phyloP scores from a whole-genome alignment of 2,888 invertebrate species.

The Lumbricus terrestris region DNA sequence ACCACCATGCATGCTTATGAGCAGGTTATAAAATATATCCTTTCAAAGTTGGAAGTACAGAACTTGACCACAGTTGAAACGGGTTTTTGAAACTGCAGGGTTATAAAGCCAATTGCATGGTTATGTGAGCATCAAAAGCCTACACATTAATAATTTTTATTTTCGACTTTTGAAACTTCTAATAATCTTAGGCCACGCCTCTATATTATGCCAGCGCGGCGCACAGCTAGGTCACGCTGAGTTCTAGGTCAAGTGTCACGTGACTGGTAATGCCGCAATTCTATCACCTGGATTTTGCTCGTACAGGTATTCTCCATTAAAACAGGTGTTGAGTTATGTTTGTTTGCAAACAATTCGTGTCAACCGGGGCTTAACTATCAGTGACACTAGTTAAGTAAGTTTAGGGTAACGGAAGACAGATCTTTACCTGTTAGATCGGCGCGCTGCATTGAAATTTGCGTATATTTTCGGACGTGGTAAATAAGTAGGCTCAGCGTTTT shows the following conservation, averaged over 20 bases:
- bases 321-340: not conserved
- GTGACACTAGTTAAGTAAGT: not conserved
- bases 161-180: no score
- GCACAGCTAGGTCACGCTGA: not conserved
- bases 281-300: slow-evolving; percentile 8
- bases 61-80: no score
- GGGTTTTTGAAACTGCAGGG: no score
- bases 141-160: no score
- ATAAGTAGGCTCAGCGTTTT: not conserved
- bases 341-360: not conserved
- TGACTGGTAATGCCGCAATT: not conserved
- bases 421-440: no score
- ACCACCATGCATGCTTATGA: no score
- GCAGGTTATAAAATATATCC: no score
- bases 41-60: no score
- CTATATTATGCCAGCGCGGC: no score
- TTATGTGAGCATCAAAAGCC: no score
- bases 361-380: not conserved
- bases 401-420: not conserved
- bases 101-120: no score
- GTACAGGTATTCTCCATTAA: not conserved
- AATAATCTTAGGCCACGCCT: not conserved
- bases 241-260: slow-evolving; percentile 12
- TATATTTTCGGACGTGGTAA: not conserved
- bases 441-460: not conserved